Evolutionary conservation across 2,888 invertebrate species (phyloP).

Genomic region (Andrena marginata): DNA sequence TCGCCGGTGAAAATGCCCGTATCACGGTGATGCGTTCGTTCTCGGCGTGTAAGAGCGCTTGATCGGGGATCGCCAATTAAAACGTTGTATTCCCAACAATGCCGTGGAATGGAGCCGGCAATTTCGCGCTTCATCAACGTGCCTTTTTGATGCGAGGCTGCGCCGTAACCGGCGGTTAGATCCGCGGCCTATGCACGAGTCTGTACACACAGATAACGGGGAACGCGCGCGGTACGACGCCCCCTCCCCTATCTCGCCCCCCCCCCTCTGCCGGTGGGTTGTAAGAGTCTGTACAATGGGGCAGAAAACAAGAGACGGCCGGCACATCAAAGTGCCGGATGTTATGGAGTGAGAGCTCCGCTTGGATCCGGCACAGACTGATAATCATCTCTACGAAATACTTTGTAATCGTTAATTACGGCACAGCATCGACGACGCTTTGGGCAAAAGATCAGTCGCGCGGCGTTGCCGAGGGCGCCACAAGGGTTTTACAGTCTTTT

Average conservation of each 20-base stretch:
- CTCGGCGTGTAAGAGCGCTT: conserved; percentile 64
- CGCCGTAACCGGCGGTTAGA: conserved; percentile 24
- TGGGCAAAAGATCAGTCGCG: conserved; percentile 66
- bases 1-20: conserved; percentile 64
- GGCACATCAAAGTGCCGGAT: conserved; percentile 85
- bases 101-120: conserved; percentile 55
- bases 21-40: conserved; percentile 62
- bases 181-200: not conserved
- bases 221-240: not conserved
- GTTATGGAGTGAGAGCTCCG: conserved; percentile 80
- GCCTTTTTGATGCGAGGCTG: conserved; percentile 57
- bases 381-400: conserved; percentile 85
- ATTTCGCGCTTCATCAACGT: conserved; percentile 70
- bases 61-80: conserved; percentile 71
- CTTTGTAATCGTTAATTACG: conserved; percentile 85
- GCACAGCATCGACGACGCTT: conserved; percentile 68
- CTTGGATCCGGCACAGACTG: conserved; percentile 84
- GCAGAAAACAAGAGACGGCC: conserved; percentile 83
- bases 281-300: conserved; percentile 80
- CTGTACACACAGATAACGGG: conserved; percentile 25
- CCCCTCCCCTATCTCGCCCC: too few relatives aligned
- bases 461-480: conserved; percentile 13
- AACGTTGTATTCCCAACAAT: conserved; percentile 64
- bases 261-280: conserved; percentile 35
- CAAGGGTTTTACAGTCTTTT: conserved; percentile 57